A percentile compares a stretch with the other conserved stretches of the same genome.
Conservation (phyloP, 2,113 vertebrate genomes). For the Pelusios castaneus region DNA sequence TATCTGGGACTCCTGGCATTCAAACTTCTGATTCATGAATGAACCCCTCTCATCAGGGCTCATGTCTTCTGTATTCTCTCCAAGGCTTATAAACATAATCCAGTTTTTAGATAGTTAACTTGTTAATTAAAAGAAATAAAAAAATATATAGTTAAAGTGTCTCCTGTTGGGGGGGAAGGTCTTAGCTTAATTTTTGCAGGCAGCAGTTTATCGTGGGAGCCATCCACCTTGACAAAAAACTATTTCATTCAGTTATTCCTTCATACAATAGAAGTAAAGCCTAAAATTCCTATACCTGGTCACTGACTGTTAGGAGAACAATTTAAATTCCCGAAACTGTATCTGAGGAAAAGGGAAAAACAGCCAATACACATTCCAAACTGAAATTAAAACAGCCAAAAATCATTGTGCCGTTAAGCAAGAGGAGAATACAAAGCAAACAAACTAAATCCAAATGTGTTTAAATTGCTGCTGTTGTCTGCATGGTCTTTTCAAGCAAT, state of each 20-base stretch:
- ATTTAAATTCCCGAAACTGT: constrained; percentile 34
- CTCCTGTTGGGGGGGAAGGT: background rate
- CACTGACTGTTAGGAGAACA: background rate
- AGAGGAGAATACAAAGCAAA: constrained; percentile 48
- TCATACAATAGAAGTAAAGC: background rate
- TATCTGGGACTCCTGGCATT: background rate
- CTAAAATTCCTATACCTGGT: constrained; percentile 30
- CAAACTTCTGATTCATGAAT: background rate
- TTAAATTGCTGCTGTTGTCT: constrained; percentile 47
- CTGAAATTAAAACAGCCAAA: constrained; percentile 65
- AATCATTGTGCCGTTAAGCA: constrained; percentile 49
- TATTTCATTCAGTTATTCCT: background rate
- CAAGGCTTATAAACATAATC: background rate
- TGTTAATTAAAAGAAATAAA: background rate
- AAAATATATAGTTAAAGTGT: background rate
- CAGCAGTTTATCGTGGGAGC: background rate
- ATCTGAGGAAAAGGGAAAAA: constrained; percentile 32
- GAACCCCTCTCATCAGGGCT: background rate
- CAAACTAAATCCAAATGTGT: constrained; percentile 56
- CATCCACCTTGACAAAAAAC: background rate
- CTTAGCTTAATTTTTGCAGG: background rate
- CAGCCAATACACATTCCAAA: constrained; percentile 26
- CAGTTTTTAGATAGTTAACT: background rate
- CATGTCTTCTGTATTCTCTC: background rate
- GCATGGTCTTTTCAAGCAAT: constrained; percentile 7